A percentile compares a stretch with the other conserved stretches of the same genome.
Evolutionary conservation across 2,888 invertebrate genomes (phyloP).

Genomic region (Mythimna ferrago): DNA sequence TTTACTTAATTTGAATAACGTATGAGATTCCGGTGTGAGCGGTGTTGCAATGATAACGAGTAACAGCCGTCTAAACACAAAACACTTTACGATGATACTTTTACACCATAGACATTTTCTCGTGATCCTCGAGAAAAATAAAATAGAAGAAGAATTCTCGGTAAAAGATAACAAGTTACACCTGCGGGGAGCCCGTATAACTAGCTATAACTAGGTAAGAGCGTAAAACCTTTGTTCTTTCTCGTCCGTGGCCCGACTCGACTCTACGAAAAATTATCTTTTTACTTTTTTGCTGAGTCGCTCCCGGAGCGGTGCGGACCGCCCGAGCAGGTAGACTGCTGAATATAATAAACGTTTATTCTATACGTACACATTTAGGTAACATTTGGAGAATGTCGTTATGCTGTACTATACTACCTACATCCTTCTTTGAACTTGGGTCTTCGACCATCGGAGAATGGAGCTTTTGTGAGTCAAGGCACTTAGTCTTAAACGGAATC

Average conservation of each 20-base stretch:
- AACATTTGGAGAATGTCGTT: conserved; percentile 64
- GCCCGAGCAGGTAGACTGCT: conserved; percentile 85
- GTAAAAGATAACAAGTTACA: conserved; percentile 87
- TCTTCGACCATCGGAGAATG: conserved; percentile 28
- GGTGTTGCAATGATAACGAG: conserved; percentile 62
- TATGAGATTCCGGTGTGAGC: conserved; percentile 57
- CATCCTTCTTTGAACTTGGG: conserved; percentile 22
- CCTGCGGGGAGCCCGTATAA: conserved; percentile 85
- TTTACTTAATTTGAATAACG: conserved; percentile 62
- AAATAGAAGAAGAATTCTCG: conserved; percentile 81
- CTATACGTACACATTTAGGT: conserved; percentile 68
- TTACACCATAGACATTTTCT: conserved; percentile 76
- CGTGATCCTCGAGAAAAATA: conserved; percentile 72
- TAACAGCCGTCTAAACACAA: conserved; percentile 64
- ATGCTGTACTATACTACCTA: conserved; percentile 36
- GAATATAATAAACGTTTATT: conserved; percentile 81
- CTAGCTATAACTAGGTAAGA: conserved; percentile 87
- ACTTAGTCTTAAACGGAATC: conserved; percentile 25
- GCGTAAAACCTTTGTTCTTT: conserved; percentile 87
- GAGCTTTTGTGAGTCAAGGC: conserved; percentile 28
- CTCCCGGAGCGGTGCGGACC: conserved; percentile 78
- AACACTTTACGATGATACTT: conserved; percentile 72
- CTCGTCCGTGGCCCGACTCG: conserved; percentile 81
- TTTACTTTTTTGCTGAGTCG: conserved; percentile 87
- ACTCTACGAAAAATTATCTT: conserved; percentile 88